Base-by-base conservation (phyloP, 2,797 vertebrate genomes). In the Gallirallus australis region DNA sequence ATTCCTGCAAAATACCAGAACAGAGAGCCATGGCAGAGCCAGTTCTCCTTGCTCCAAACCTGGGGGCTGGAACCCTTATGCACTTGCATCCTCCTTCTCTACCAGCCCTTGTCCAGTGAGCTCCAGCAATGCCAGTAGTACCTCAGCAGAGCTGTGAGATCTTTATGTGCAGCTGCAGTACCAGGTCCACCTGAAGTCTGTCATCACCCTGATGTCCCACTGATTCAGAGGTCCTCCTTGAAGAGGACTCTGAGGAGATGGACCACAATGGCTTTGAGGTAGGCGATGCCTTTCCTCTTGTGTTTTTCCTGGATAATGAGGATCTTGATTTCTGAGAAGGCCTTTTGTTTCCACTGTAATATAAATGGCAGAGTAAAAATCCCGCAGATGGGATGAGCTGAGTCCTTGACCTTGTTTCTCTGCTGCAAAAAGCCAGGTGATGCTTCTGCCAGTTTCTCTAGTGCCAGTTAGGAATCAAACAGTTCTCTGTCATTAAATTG, bases 381-480 rank as follows among this genome's bases (percentile, higher is more conserved):
- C 71, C 7, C 93, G 73, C 96, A 97, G 94, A 96, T 97, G 94
- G 96, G 82, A 90, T 82, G 52, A 94, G 85, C 6, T 0, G 24
- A 94, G 87, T 66, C 94, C 96, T 97, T 96, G 96, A 96, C 95
- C 95, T 94, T 94, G 66, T 96, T 94, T 94, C 79, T 56, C 45
- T 60, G 59, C 82, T 91, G 73, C 82, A 68, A 69, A 79, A 93
- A 96, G 93, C 89, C 96, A 96, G 92, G 93, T 96, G 96, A 94
- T 93, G 63, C 80, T 90, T 91, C 80, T 94, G 90, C 66, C 39
- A 45, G 82, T 63, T 91, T 31, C 63, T 52, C 82, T n/a, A 61
- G 28, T 54, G 53, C 94, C 91, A 93, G 69, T 89, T 69, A 73
- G 89, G 91, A 96, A 42, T 81, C 72, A 91, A 93, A 91, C 61